These are phyloP conservation scores for Psittacula derbiana DNA, from an alignment of 2,797 vertebrate genomes.

Conservation along the genomic window DNA sequence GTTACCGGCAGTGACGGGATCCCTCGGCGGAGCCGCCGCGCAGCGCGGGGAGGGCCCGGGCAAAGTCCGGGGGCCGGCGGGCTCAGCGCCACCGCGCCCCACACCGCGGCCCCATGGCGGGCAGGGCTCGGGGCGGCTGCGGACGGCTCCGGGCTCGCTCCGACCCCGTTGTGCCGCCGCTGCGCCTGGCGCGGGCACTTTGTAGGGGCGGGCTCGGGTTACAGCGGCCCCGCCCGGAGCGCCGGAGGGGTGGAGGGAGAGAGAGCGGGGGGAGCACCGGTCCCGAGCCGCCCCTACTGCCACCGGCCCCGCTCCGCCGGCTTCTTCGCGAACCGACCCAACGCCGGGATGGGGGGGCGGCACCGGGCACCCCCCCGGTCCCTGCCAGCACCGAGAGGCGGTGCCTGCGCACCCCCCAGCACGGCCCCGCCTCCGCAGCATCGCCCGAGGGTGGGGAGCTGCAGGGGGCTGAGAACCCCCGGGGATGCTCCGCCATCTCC, in stretches of 20 bases:
- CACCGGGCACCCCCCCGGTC: neutral
- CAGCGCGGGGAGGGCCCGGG: neutral
- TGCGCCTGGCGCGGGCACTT: conserved; percentile 6
- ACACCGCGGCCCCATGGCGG: conserved; percentile 16
- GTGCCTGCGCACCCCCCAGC: neutral
- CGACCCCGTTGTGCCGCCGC: neutral
- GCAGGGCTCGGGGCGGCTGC: neutral
- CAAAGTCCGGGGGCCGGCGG: conserved; percentile 12
- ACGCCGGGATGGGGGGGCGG: neutral
- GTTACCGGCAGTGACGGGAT: conserved; percentile 18
- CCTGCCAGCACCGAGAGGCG: neutral
- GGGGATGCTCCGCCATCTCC: neutral
- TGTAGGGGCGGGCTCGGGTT: conserved; percentile 41
- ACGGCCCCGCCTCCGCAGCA: neutral
- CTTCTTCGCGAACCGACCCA: neutral
- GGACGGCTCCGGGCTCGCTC: neutral
- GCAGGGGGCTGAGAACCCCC: neutral
- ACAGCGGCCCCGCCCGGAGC: conserved; percentile 27
- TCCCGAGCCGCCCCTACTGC: neutral
- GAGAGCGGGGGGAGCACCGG: neutral
- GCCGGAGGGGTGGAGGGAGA: neutral
- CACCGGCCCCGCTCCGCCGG: neutral
- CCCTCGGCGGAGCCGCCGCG: neutral
- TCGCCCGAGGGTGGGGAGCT: neutral
- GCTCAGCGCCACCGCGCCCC: neutral